Evolutionary conservation across 1,140 invertebrate genomes (phyloP), one percentile per base, ranked within the genome.

Genomic region (Mya arenaria): DNA sequence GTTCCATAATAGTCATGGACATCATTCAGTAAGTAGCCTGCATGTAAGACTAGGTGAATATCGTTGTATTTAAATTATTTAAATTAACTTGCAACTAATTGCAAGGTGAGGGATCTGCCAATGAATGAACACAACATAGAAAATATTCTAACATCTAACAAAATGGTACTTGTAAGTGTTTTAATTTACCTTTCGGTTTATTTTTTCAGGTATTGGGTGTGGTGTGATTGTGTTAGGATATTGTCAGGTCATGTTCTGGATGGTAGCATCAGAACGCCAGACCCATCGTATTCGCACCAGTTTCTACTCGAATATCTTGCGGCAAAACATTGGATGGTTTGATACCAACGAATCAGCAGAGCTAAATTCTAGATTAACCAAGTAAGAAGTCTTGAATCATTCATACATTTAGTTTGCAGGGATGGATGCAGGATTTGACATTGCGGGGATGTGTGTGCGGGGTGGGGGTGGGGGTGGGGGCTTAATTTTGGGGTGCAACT

Each of bases 281-380:
- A 95, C 96, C 23, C 94, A 95, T 58, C 93, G 95, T 90, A 94
- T 97, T 25, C 95, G 96, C 56, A 94, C 94, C 85, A 93, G 94
- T 85, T 97, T 96, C 89, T 93, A 98, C n/a, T 93, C 95, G 86
- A 94, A 96, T 4, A 95, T 97, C 0, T 92, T 99, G 6, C 94
- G 96, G 17, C 97, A 98, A 92, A 97, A 98, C 87, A 97, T 98
- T 88, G 94, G 95, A 36, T 99, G 97, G 97, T 98, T 97, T 92
- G 97, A 98, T 90, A 95, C 95, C 0, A 95, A 97, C 86, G 96
- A 96, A 37, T 95, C 96, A 17, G 96, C 97, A 86, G 97, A 97
- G 90, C 97, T 99, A 86, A 97, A 97, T 73, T 96, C 96, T 58
- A 95, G 96, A 92, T 95, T 98, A 82, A 95, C 97, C n/a, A 97